These are phyloP conservation scores for Trypoxylus dichotomus DNA, from an alignment of 1,140 invertebrate species.

Conservation along the genomic window DNA sequence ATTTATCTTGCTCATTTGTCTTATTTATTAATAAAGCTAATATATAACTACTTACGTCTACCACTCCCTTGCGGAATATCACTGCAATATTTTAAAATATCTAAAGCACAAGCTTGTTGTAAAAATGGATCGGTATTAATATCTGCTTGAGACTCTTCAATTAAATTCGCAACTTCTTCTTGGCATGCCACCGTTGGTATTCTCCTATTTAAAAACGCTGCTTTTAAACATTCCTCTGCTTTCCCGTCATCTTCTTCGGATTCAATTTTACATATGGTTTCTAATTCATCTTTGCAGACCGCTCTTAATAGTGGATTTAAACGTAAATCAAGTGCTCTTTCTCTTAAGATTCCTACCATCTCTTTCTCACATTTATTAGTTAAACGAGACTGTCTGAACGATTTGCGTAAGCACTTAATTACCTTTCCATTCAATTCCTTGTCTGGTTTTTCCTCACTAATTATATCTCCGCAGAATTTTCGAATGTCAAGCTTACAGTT, in stretches of 20 bases:
- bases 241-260: constrained; percentile 61
- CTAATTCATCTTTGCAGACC: constrained; percentile 72
- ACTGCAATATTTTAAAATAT: constrained; percentile 82
- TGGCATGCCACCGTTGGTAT: constrained; percentile 74
- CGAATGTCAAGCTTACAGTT: constrained; percentile 74
- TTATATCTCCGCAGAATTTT: constrained; percentile 63
- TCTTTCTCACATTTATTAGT: constrained; percentile 78
- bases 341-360: constrained; percentile 78
- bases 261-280: constrained; percentile 62
- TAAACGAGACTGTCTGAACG: constrained; percentile 74
- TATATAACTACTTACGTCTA: constrained; percentile 65
- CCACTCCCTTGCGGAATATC: constrained; percentile 83
- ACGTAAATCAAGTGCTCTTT: constrained; percentile 85
- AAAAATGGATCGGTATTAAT: constrained; percentile 82
- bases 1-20: too few relatives aligned
- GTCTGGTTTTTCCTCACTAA: constrained; percentile 30
- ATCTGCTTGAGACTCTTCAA: constrained; percentile 78
- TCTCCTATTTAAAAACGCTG: constrained; percentile 70
- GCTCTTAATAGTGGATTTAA: constrained; percentile 80
- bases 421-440: constrained; percentile 51
- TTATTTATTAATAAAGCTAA: neutral
- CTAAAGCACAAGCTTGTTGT: constrained; percentile 75
- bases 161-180: constrained; percentile 78
- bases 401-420: constrained; percentile 72
- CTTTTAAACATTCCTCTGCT: constrained; percentile 87